Evolutionary conservation across 2,797 vertebrate species (phyloP), one percentile per base, ranked within the genome.

Genomic region (Gymnopithys bicolor): DNA sequence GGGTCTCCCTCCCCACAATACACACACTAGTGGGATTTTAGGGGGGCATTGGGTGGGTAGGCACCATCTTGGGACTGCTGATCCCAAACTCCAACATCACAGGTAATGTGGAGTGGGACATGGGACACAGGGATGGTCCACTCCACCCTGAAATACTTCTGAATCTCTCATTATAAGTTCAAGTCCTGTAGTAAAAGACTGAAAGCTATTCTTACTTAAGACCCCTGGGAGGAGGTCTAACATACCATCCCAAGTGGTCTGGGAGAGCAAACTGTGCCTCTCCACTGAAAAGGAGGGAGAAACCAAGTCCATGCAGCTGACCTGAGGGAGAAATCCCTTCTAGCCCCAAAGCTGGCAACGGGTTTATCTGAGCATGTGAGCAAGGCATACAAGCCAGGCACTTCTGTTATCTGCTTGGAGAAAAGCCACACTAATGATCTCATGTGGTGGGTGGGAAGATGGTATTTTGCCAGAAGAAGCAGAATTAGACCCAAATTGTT

Each of bases 371-470:
- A 92, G 83, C 88, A 60, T 79, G 91, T 90, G 85, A 95, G 90
- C 59, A 53, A 84, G 21, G 67, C 8, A 0, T 60, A 67, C 1
- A 3, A 89, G 78, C 89, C 91, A 93, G 56, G 49, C 71, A 74
- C 45, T 91, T 69, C 67, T 84, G 80, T 80, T 96, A 93, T 95
- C 96, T 77, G 80, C 90, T 32, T 94, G 96, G 84, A 95, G 59
- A 88, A 63, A 81, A 92, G 83, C 87, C 85, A 73, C 41, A 7
- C 24, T 48, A 69, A 76, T 95, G 89, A 97, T 80, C 80, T 96
- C 94, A 95, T 69, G 52, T 5, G 0, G 15, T 10, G 22, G 22
- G 16, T 2, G 58, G 48, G 45, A 9, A 22, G 16, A 13, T 1
- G n/a, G 17, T 84, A 43, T 89, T 93, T 91, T 87, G 80, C 77